These are phyloP conservation scores for Oreotrochilus melanogaster DNA, from an alignment of 2,113 vertebrate genomes.

Conservation along the genomic window DNA sequence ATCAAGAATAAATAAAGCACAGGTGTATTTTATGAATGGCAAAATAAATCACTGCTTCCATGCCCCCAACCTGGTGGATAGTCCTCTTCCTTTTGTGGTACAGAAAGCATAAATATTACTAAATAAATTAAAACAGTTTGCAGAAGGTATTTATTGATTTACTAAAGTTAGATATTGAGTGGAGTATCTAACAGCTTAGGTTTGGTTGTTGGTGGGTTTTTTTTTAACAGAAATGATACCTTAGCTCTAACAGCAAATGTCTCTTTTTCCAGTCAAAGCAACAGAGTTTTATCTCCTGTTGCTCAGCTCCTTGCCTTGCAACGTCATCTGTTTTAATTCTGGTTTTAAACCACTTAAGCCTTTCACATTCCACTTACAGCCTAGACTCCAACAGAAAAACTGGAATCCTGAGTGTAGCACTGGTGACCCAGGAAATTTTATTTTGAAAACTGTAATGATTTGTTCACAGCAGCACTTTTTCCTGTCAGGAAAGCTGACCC, in stretches of 20 bases:
- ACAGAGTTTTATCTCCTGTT: background rate
- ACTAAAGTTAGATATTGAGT: background rate
- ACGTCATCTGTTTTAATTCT: background rate
- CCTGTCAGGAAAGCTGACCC: background rate
- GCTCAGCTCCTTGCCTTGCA: background rate
- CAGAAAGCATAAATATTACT: background rate
- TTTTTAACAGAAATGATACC: background rate
- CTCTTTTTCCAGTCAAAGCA: background rate
- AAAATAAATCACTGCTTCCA: background rate
- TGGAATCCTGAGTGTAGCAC: background rate
- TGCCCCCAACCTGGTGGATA: background rate
- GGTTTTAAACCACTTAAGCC: background rate
- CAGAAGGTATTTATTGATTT: background rate
- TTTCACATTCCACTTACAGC: background rate
- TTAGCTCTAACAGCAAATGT: background rate
- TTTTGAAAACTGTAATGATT: background rate
- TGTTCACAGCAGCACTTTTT: background rate
- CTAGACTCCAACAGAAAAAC: background rate
- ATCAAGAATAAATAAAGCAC: background rate
- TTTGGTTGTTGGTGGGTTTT: background rate
- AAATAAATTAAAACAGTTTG: background rate
- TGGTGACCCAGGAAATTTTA: background rate
- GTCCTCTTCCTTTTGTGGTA: background rate
- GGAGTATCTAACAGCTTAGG: background rate
- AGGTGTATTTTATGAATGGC: background rate